Percentiles rank a stretch among this genome's conserved stretches.
Conservation (phyloP, 1,140 invertebrate species). For the Heliconius himera region DNA sequence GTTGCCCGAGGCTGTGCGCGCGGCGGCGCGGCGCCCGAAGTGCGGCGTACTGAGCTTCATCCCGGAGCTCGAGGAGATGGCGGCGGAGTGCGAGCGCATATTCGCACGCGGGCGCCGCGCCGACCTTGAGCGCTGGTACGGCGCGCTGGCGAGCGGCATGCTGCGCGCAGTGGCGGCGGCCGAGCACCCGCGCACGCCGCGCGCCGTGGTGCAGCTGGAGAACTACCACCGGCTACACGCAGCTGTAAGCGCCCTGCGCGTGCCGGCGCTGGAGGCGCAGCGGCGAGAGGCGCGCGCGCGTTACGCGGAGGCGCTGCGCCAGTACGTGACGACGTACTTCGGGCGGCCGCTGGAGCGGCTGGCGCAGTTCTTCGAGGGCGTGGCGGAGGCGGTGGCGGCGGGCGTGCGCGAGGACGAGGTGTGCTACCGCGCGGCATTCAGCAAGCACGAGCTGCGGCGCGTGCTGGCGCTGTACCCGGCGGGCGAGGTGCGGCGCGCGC, state of each 20-base stretch:
- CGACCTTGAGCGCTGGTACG: constrained; percentile 98
- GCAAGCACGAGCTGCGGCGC: constrained; percentile 97
- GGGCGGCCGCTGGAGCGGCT: constrained; percentile 96
- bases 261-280: constrained; percentile 92
- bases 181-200: constrained; percentile 94
- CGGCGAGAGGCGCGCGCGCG: constrained; percentile 95
- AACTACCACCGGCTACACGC: constrained; percentile 98
- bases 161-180: constrained; percentile 91
- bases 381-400: constrained; percentile 93
- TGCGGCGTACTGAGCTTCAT: constrained; percentile 97
- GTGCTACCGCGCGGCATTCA: constrained; percentile 98
- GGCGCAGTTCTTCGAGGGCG: constrained; percentile 95
- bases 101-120: constrained; percentile 94
- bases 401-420: constrained; percentile 99
- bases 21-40: constrained; percentile 85
- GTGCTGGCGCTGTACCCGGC: constrained; percentile 98
- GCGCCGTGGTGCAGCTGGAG: constrained; percentile 96
- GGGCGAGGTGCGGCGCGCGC: constrained; percentile 83
- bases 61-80: constrained; percentile 95
- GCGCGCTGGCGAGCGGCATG: constrained; percentile 90
- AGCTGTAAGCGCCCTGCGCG: constrained; percentile 94
- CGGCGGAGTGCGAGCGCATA: constrained; percentile 92
- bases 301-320: constrained; percentile 94
- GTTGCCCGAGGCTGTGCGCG: constrained; percentile 89
- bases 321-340: constrained; percentile 97